Evolutionary conservation across 2,888 invertebrate species (phyloP).

Genomic region (Tinea pellionella): DNA sequence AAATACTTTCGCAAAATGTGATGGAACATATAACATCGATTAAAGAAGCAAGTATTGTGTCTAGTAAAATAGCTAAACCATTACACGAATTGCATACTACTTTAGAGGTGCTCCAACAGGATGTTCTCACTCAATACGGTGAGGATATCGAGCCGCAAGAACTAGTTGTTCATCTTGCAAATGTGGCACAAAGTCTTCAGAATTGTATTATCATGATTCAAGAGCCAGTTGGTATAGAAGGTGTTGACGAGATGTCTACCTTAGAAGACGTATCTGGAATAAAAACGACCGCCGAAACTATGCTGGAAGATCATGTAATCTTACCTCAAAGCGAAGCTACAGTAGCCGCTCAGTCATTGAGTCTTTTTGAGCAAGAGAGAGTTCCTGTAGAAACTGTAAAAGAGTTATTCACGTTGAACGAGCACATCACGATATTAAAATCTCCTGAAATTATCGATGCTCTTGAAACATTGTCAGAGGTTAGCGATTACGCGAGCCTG

Average conservation of each 20-base stretch:
- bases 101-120: constrained; percentile 54
- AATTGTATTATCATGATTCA: constrained; percentile 57
- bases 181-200: constrained; percentile 46
- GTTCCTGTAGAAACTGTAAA: constrained; percentile 37
- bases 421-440: constrained; percentile 43
- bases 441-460: constrained; percentile 43
- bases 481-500: constrained; percentile 42
- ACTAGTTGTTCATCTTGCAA: constrained; percentile 39
- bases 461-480: constrained; percentile 44
- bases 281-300: constrained; percentile 64
- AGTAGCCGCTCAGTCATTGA: constrained; percentile 26
- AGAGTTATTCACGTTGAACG: constrained; percentile 41
- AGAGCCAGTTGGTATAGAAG: constrained; percentile 59
- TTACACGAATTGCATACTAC: constrained; percentile 52
- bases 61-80: constrained; percentile 53
- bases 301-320: constrained; percentile 15
- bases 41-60: constrained; percentile 33
- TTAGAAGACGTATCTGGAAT: constrained; percentile 70
- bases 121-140: constrained; percentile 49
- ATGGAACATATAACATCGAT: constrained; percentile 41
- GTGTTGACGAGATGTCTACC: constrained; percentile 63
- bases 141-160: constrained; percentile 36
- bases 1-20: constrained; percentile 39
- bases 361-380: constrained; percentile 24
- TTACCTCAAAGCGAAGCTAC: constrained; percentile 38